These are phyloP conservation scores for Choristoneura rosaceana DNA, from an alignment of 2,888 invertebrate genomes.

Conservation along the genomic window DNA sequence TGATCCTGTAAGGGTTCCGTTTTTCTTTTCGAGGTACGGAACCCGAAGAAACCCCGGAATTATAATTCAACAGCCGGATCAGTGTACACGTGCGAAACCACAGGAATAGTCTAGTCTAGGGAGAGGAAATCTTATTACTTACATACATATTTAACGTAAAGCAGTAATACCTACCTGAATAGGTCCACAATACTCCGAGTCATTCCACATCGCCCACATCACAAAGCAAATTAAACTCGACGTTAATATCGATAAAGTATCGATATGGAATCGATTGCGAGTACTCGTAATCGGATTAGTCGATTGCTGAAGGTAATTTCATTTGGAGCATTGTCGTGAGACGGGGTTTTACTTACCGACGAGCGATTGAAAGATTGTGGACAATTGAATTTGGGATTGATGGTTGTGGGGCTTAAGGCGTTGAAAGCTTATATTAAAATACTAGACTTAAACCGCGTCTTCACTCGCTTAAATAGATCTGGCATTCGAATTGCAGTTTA, in stretches of 20 bases:
- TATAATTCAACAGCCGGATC: no score
- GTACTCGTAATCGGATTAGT: constrained; percentile 37
- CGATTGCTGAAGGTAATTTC: constrained; percentile 39
- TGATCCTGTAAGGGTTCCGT: no score
- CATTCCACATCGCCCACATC: constrained; percentile 10
- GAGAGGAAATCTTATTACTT: no score
- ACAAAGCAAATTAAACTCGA: constrained; percentile 24
- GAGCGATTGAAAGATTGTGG: constrained; percentile 33
- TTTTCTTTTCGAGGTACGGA: no score
- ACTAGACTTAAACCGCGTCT: no score
- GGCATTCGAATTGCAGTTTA: no score
- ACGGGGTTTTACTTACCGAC: constrained; percentile 28
- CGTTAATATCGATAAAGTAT: constrained; percentile 33
- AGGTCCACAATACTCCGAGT: neutral
- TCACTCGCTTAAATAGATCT: no score
- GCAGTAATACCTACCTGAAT: neutral
- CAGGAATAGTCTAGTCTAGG: no score
- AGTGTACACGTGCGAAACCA: no score
- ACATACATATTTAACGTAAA: neutral
- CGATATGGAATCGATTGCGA: constrained; percentile 32
- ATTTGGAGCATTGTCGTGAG: constrained; percentile 40
- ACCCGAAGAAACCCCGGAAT: no score
- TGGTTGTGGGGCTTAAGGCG: neutral
- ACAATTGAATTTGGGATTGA: constrained; percentile 7
- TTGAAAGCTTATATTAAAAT: neutral